Evolutionary conservation across 2,888 invertebrate genomes (phyloP), one percentile per base, ranked within the genome.

Genomic region (Aphidoletes aphidimyza): DNA sequence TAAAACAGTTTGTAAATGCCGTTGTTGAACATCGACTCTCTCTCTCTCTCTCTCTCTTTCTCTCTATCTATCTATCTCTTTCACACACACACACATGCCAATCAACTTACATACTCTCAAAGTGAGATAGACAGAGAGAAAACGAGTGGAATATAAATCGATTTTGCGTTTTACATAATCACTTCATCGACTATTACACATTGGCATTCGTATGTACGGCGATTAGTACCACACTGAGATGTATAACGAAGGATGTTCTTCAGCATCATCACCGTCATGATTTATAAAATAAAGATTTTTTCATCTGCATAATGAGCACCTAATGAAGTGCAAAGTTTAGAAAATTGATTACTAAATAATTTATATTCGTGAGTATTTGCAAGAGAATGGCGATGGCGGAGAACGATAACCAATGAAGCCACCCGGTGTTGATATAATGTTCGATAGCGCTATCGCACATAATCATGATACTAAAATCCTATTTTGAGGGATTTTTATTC

Each of bases 271-370:
- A n/a, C n/a, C 0, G 22, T 22, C 69, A 30, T 69, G 69, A 69
- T 69, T 69, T 69, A 69, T 69, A 69, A 30, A 69, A 69, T 81
- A 81, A 81, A 81, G 22, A 22, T 36, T 81, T 54, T 81, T 81
- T 81, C 81, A 81, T 81, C 81, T 81, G 81, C 11, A 81, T 81
- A 81, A 81, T 81, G 81, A 81, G 81, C 81, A 81, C 81, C 81
- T 81, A 81, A 81, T 81, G 81, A 81, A 37, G 81, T 81, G 81
- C 81, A 81, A 81, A 37, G 37, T 81, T 81, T 81, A 19, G 81
- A 81, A 81, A 78, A 81, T 81, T 81, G 81, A 81, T 81, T 81
- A 81, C 81, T 22, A 30, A 69, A 69, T 30, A 69, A 69, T 69
- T 69, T 69, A 14, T n/a, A n/a, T 30, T 30, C 30, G 69, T 69